Evolutionary conservation across 2,888 invertebrate species (phyloP), one percentile per base, ranked within the genome.

Genomic region (Polyommatus icarus): DNA sequence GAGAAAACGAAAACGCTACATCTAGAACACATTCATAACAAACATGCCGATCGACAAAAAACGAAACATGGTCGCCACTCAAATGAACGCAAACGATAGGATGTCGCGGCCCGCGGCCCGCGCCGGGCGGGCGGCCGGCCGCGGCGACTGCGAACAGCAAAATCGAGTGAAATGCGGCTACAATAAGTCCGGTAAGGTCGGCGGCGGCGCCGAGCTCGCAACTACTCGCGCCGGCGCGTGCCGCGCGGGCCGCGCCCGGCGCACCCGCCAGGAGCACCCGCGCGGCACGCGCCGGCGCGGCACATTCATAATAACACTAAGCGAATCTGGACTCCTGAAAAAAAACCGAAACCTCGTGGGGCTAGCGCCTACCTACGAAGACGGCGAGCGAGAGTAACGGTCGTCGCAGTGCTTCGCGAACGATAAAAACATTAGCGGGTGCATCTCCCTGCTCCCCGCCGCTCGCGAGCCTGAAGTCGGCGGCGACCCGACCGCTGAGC

Each of bases 381-480:
- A 76, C 12, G 7, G 78, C 57, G 67, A 67, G 75, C 29, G 54
- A 75, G 50, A 46, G 36, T 75, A 10, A 46, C 18, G 75, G 32
- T 54, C 20, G 73, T 75, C 75, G 24, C 24, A 36, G 57, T 77
- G 57, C 57, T 72, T 71, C 71, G 78, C 79, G 79, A 81, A 79
- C 78, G 76, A 76, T 79, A 80, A 80, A 78, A 81, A 79, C 79
- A 79, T 79, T 76, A 84, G 86, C 88, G 88, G 85, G 87, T 91
- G 90, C 89, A 89, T 89, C 88, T 91, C 91, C 91, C 88, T 91
- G 91, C 90, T 2, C 10, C 12, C 2, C 61, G 24, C 29, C 24
- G 61, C 10, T 54, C 12, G 24, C 24, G 3, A 12, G 12, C 7
- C 59, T 8, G 8, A 59, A 7, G n/a, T 54, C 50, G 50, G 18